Conservation (phyloP, 2,888 invertebrate species). For the Sinelater perroti region DNA sequence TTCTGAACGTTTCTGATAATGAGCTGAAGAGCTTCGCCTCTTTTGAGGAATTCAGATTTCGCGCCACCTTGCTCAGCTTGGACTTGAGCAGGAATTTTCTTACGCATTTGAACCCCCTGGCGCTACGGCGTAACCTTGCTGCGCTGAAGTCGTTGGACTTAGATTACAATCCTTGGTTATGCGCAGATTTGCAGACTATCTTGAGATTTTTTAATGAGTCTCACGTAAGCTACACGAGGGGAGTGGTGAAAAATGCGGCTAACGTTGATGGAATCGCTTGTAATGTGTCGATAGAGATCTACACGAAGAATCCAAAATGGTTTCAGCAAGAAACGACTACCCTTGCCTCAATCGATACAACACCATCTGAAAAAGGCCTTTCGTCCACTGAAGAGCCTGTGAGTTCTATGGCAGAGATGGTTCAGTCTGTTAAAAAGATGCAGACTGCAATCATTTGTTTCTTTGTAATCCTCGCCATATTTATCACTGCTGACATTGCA, state of each 20-base stretch:
- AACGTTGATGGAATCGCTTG: constrained; percentile 36
- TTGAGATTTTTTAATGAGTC: constrained; percentile 38
- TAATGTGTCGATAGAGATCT: constrained; percentile 19
- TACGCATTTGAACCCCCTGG: constrained; percentile 41
- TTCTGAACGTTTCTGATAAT: constrained; percentile 40
- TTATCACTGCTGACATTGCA: constrained; percentile 17
- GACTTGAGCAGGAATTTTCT: constrained; percentile 48
- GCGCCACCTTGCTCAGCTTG: constrained; percentile 38
- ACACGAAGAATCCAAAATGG: constrained; percentile 1
- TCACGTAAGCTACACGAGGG: constrained; percentile 25
- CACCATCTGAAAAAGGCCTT: background rate
- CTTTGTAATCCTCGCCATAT: constrained; percentile 20
- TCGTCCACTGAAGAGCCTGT: background rate
- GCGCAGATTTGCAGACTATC: constrained; percentile 44
- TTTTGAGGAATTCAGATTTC: constrained; percentile 42
- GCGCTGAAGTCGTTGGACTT: constrained; percentile 44
- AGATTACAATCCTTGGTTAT: constrained; percentile 47
- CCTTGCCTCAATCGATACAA: background rate
- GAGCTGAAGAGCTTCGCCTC: constrained; percentile 41
- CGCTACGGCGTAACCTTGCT: constrained; percentile 39
- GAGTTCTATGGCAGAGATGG: background rate
- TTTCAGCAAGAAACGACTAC: background rate
- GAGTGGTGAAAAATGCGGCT: constrained; percentile 4
- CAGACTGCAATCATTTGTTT: constrained; percentile 9
- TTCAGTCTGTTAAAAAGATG: constrained; percentile 10